Evolutionary conservation across 2,113 vertebrate genomes (phyloP).

Genomic region (Mus musculus): GRCm39 chr12:14289501-14290000

Average conservation of each 20-base stretch:
- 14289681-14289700: neutral
- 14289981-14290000: neutral
- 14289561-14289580: too few relatives aligned
- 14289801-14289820: neutral
- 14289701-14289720: neutral
- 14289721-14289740: neutral
- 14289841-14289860: neutral
- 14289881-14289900: neutral
- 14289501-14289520: too few relatives aligned
- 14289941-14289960: neutral
- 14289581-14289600: neutral
- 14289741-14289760: neutral
- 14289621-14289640: neutral
- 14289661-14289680: neutral
- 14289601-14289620: neutral
- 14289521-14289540: too few relatives aligned
- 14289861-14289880: too few relatives aligned
- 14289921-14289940: too few relatives aligned
- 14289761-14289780: too few relatives aligned
- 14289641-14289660: neutral
- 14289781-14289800: neutral
- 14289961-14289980: fast-evolving
- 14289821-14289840: neutral
- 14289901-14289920: neutral
- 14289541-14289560: too few relatives aligned